Conservation (phyloP, 2,888 invertebrate genomes). For the Bedellia somnulentella region DNA sequence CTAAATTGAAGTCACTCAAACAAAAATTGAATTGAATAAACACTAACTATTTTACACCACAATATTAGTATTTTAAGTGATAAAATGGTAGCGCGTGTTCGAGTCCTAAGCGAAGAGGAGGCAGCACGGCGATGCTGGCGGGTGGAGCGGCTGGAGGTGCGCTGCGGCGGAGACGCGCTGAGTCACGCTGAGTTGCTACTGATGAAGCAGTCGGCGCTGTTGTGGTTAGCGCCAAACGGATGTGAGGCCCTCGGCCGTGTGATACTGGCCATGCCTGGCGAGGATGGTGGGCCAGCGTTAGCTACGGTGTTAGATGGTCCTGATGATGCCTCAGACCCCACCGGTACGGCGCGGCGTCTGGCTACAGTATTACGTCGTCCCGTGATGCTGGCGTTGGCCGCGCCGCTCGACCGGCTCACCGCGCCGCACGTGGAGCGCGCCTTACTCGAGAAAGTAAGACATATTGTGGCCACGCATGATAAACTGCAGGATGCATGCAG, state of each 20-base stretch:
- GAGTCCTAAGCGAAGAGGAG: no score
- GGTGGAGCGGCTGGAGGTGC: constrained; percentile 29
- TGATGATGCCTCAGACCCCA: constrained; percentile 11
- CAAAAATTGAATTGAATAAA: no score
- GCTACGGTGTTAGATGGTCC: constrained; percentile 13
- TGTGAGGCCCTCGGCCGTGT: constrained; percentile 17
- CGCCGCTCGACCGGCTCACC: constrained; percentile 22
- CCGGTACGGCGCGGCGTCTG: constrained; percentile 22
- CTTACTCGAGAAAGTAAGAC: no score
- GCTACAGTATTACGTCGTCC: constrained; percentile 18
- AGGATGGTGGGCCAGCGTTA: constrained; percentile 9
- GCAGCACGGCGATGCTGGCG: constrained; percentile 22
- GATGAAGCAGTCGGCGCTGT: constrained; percentile 24
- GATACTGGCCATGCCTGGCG: constrained; percentile 21
- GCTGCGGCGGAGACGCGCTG: constrained; percentile 22
- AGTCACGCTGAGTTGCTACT: no score
- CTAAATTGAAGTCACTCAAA: no score
- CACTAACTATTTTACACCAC: no score
- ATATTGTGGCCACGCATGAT: no score
- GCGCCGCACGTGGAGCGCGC: constrained; percentile 23
- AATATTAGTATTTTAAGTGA: no score
- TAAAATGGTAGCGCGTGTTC: no score
- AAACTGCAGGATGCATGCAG: no score
- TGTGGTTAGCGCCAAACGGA: constrained; percentile 26
- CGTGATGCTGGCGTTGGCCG: constrained; percentile 22